Evolutionary conservation across 2,113 vertebrate species (phyloP), one percentile per base, ranked within the genome.

Genomic region (Chloroceryle aenea): DNA sequence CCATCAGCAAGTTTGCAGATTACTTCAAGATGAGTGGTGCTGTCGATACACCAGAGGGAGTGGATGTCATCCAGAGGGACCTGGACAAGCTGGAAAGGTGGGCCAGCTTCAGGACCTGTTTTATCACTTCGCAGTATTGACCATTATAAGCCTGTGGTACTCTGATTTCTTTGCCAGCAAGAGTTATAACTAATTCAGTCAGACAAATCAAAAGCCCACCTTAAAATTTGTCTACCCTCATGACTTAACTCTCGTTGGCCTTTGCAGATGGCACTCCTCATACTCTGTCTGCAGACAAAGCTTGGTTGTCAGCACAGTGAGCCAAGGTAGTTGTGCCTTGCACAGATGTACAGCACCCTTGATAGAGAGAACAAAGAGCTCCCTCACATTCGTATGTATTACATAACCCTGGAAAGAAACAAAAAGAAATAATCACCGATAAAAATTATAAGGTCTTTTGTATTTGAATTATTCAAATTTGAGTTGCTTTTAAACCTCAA

Each of bases 361-460:
- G 4, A 56, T 7, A 81, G 29, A 73, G 42, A 80, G 79, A 83
- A 84, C 92, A 96, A 92, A 91, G 58, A 67, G 52, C 79, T 91
- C 55, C 47, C 42, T 85, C 79, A 56, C 45, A 34, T 74, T n/a
- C 1, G 0, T 11, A 27, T 29, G 15, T 61, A 36, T 73, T 85
- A 61, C 19, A 88, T 47, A 25, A 69, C 42, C 71, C 32, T 8
- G 22, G 43, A 56, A 93, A 88, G 83, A 94, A 94, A 83, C 53
- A 83, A 91, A 91, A 90, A 74, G n/a, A 55, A 26, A 18, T 26
- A 26, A 18, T 26, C n/a, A 43, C 40, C 0, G 48, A 59, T 42
- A 69, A 91, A 81, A 88, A 96, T 83, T 71, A 88, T 16, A 59
- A 71, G n/a, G 32, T 29, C 45, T 95, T 95, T 87, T 93, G 62